These are phyloP conservation scores for Amniataba percoides DNA, from an alignment of 2,797 vertebrate species.

Conservation along the genomic window DNA sequence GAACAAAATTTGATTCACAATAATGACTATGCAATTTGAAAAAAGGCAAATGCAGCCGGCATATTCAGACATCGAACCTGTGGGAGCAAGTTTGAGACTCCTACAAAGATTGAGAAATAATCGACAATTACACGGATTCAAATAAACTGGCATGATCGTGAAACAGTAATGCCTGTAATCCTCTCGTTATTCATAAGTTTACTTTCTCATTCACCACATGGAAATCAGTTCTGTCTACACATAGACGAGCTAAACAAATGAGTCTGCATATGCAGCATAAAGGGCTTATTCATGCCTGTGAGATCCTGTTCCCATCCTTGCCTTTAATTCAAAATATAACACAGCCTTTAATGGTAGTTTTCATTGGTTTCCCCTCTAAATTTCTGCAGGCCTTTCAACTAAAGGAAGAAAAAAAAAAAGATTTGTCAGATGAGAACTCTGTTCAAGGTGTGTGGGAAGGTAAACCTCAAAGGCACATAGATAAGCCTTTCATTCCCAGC, in stretches of 20 bases:
- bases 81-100: slow-evolving; percentile 50
- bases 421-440: slow-evolving; percentile 56
- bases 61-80: slow-evolving; percentile 51
- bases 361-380: slow-evolving; percentile 30
- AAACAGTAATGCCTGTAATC: slow-evolving; percentile 74
- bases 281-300: slow-evolving; percentile 67
- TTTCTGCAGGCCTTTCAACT: slow-evolving; percentile 49
- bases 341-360: slow-evolving; percentile 68
- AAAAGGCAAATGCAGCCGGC: neutral
- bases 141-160: slow-evolving; percentile 61
- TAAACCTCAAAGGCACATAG: slow-evolving; percentile 55
- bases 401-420: neutral
- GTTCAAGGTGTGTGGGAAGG: slow-evolving; percentile 72
- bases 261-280: slow-evolving; percentile 72
- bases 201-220: slow-evolving; percentile 67
- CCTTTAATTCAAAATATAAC: slow-evolving; percentile 69
- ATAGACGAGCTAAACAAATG: slow-evolving; percentile 72
- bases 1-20: slow-evolving; percentile 44
- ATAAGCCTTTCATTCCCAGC: slow-evolving; percentile 67
- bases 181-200: slow-evolving; percentile 62
- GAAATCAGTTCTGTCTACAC: slow-evolving; percentile 66
- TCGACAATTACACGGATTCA: slow-evolving; percentile 74
- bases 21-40: slow-evolving; percentile 40
- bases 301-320: slow-evolving; percentile 65
- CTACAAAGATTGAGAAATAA: slow-evolving; percentile 52